These are phyloP conservation scores for Eristalis intricaria DNA, from an alignment of 2,888 invertebrate species.

Conservation along the genomic window DNA sequence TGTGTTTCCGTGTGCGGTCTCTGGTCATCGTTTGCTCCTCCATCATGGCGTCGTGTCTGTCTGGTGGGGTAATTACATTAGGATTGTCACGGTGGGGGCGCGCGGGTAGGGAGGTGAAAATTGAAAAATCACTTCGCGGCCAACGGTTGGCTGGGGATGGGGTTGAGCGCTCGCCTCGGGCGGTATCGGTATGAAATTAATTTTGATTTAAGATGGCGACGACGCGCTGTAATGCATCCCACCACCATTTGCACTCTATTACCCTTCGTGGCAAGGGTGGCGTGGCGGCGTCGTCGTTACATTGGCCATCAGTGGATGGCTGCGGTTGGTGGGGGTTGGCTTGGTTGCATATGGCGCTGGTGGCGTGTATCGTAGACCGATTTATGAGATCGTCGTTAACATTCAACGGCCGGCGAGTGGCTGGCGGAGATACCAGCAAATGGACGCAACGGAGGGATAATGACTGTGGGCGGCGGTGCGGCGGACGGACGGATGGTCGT, in stretches of 20 bases:
- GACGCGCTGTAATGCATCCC: conserved; percentile 61
- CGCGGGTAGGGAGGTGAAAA: conserved; percentile 38
- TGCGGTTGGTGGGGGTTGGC: conserved; percentile 21
- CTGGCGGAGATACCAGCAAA: conserved; percentile 13
- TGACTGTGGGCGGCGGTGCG: background rate
- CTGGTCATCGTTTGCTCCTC: background rate
- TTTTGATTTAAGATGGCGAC: conserved; percentile 70
- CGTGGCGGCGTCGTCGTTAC: background rate
- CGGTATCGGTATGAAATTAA: conserved; percentile 64
- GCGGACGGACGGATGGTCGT: background rate
- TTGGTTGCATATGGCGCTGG: conserved; percentile 37
- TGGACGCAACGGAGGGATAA: background rate
- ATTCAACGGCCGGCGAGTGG: conserved; percentile 9
- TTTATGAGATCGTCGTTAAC: conserved; percentile 34
- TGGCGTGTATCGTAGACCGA: conserved; percentile 46
- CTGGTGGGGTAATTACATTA: conserved; percentile 63
- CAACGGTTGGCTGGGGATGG: background rate
- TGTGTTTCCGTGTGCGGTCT: conserved; percentile 8
- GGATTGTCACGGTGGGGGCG: conserved; percentile 41
- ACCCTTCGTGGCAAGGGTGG: conserved; percentile 12
- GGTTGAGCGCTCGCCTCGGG: background rate
- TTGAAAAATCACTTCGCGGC: conserved; percentile 63
- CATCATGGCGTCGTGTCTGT: background rate
- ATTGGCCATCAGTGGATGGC: background rate
- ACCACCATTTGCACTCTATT: conserved; percentile 67